A percentile compares a stretch with the other conserved stretches of the same genome.
Conservation (phyloP, 2,113 vertebrate species). For the Megaceryle torquata region DNA sequence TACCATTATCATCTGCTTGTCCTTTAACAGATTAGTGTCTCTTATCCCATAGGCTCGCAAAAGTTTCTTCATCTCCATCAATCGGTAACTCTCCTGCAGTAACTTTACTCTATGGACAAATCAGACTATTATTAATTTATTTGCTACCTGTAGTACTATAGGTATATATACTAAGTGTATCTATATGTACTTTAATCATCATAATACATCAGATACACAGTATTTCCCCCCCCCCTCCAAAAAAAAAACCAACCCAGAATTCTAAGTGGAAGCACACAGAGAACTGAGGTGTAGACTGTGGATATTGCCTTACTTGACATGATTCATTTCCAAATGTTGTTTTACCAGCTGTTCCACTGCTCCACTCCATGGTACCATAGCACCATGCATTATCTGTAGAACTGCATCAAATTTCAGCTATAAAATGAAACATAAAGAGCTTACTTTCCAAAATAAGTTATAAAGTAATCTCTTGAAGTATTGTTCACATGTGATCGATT, state of each 20-base stretch:
- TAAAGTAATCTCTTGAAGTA: not conserved
- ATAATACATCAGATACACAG: not conserved
- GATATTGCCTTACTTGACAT: conserved; percentile 84
- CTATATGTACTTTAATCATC: not conserved
- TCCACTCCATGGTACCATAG: conserved; percentile 90
- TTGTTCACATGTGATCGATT: not conserved
- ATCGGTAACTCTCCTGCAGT: conserved; percentile 87
- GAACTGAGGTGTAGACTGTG: not conserved
- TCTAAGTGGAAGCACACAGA: not conserved
- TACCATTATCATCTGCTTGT: conserved; percentile 87
- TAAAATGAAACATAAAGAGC: not conserved
- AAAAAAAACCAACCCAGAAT: not conserved
- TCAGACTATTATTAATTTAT: not conserved
- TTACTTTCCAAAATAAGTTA: not conserved
- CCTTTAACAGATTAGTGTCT: conserved; percentile 85
- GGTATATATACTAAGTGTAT: no score
- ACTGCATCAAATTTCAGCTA: conserved; percentile 94
- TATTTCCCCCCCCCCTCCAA: not conserved
- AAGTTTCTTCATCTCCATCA: conserved; percentile 97
- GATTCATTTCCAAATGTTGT: conserved; percentile 88
- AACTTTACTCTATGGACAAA: conserved; percentile 83
- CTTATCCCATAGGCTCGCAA: conserved; percentile 90
- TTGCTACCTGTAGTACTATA: not conserved
- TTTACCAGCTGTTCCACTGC: conserved; percentile 89
- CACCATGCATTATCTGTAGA: conserved; percentile 91